Evolutionary conservation across 1,140 invertebrate genomes (phyloP), one percentile per base, ranked within the genome.

Genomic region (Vollenhovia emeryi): DNA sequence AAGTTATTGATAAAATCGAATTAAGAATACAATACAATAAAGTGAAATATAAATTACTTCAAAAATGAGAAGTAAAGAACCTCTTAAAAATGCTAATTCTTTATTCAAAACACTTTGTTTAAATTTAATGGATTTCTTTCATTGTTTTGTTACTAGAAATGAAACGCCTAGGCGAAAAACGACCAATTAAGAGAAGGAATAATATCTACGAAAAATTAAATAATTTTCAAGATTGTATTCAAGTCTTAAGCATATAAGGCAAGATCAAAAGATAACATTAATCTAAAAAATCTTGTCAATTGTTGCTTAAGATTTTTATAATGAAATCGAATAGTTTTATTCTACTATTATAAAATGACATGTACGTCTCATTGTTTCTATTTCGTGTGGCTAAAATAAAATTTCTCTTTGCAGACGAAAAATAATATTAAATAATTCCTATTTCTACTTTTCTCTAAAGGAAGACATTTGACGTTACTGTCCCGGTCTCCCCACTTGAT

Each of bases 391-490:
- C 15, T 33, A 43, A 2, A 66, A 24, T 66, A 3, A 21, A 24
- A 7, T 66, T 43, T 43, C n/a, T 21, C n/a, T 24, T 33, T 43
- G 11, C 1, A 18, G 21, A 30, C 0, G 4, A 57, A 62, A n/a
- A 60, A 1, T 1, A 24, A 11, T 55, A 4, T 57, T 59, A 27
- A 59, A 11, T 27, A 60, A 76, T 15, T 74, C 55, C 3, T 73
- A 30, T 3, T 36, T 36, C 30, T 24, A 50, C n/a, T 33, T 62
- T 62, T 1, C 0, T 48, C 33, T 48, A 8, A 24, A 69, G 2
- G 48, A 13, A 11, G 18, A 45, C n/a, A 50, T 71, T 1, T 21
- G 15, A 89, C 87, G 74, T 13, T 33, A 83, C 87, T 89, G 87
- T 36, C 13, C n/a, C 15, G 18, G 11, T 75, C 13, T n/a, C 62